These are phyloP conservation scores for Leptonema lineaticorne DNA, from an alignment of 1,140 invertebrate species.

Conservation along the genomic window DNA sequence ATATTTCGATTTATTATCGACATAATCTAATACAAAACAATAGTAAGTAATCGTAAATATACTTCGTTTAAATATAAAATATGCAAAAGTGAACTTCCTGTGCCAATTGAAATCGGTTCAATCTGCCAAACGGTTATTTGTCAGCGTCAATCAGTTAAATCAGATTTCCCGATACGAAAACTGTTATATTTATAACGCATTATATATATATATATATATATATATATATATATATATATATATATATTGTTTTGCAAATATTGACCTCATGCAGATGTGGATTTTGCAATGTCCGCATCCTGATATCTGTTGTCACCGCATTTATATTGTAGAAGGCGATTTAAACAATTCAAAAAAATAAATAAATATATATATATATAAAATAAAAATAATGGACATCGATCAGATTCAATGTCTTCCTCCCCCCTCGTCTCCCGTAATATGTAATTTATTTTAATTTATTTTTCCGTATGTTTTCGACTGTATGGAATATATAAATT, in stretches of 20 bases:
- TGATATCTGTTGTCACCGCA: neutral
- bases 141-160: neutral
- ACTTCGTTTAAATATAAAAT: too few species aligned
- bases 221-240: neutral
- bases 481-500: too few species aligned
- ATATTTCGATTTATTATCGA: too few species aligned
- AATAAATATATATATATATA: too few species aligned
- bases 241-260: neutral
- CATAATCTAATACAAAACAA: too few species aligned
- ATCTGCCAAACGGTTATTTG: neutral
- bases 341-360: neutral
- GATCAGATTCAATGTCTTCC: slow-evolving; percentile 4
- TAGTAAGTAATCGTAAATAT: too few species aligned
- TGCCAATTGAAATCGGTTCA: neutral
- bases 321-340: slow-evolving; percentile 1
- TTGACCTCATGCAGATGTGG: neutral
- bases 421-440: too few species aligned
- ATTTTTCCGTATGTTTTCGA: too few species aligned
- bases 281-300: neutral
- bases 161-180: neutral
- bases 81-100: slow-evolving; percentile 1
- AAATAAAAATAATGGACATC: too few species aligned
- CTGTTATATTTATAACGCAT: neutral
- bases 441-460: too few species aligned
- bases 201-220: neutral